Conservation (phyloP, 2,888 invertebrate genomes). For the Sesia apiformis region DNA sequence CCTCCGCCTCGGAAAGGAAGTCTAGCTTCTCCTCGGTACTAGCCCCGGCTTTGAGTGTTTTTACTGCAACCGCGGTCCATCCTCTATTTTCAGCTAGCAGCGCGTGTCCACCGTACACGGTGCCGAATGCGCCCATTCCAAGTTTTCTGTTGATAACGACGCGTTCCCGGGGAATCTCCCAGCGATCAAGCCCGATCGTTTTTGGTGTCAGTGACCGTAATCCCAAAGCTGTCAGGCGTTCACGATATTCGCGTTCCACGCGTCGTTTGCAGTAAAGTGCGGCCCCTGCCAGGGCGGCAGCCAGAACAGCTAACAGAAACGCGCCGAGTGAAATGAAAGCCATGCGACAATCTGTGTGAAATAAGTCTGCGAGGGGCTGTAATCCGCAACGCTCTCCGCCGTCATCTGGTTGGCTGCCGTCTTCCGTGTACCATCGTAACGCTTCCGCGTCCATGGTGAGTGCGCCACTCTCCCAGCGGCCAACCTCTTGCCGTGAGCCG, state of each 20-base stretch:
- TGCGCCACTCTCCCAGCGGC: slow-evolving; percentile 83
- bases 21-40: slow-evolving; percentile 90
- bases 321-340: slow-evolving; percentile 72
- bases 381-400: slow-evolving; percentile 81
- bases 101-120: slow-evolving; percentile 93
- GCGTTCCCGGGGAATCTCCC: slow-evolving; percentile 89
- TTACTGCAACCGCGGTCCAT: slow-evolving; percentile 92
- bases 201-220: slow-evolving; percentile 39
- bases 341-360: slow-evolving; percentile 82
- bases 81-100: slow-evolving; percentile 72
- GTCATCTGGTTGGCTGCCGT: slow-evolving; percentile 78
- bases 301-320: slow-evolving; percentile 26
- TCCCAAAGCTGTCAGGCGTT: slow-evolving; percentile 40
- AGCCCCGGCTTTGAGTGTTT: slow-evolving; percentile 89
- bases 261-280: slow-evolving; percentile 41
- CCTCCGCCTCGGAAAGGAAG: slow-evolving; percentile 93
- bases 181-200: slow-evolving; percentile 80
- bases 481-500: slow-evolving; percentile 69
- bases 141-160: slow-evolving; percentile 90
- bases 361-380: slow-evolving; percentile 77
- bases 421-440: slow-evolving; percentile 77
- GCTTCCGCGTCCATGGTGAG: slow-evolving; percentile 81
- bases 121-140: slow-evolving; percentile 94
- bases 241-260: slow-evolving; percentile 42
- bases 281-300: slow-evolving; percentile 29